Percentiles rank a stretch among this genome's conserved stretches.
Evolutionary conservation across 2,888 invertebrate genomes (phyloP).

Genomic region (Drosophila fulvimacula): DNA sequence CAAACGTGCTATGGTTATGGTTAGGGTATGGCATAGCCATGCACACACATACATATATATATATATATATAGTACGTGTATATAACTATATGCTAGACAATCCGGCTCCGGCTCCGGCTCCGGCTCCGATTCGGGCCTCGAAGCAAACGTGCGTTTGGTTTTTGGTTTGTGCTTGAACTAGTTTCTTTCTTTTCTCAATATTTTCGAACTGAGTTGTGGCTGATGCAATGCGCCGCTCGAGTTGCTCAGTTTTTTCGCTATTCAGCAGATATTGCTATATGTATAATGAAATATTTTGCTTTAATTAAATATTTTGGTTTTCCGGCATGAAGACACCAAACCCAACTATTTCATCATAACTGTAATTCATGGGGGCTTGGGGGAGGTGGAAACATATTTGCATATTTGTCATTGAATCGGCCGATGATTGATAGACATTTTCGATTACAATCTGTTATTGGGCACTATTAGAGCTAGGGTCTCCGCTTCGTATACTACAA

Average conservation of each 20-base stretch:
- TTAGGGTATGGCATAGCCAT: background rate
- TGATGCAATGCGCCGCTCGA: conserved; percentile 42
- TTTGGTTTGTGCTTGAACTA: conserved; percentile 54
- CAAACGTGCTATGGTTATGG: background rate
- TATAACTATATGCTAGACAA: conserved; percentile 8
- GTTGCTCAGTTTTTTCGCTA: conserved; percentile 29
- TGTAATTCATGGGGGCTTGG: background rate
- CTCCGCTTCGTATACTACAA: background rate
- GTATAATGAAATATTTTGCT: conserved; percentile 7
- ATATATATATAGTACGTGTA: background rate
- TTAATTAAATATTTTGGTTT: conserved; percentile 17
- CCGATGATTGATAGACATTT: conserved; percentile 8
- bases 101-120: conserved; percentile 39
- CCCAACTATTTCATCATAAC: conserved; percentile 42
- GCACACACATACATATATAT: background rate
- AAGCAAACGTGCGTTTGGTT: conserved; percentile 8
- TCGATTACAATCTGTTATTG: conserved; percentile 18
- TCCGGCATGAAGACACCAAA: conserved; percentile 38
- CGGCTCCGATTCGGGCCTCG: conserved; percentile 31
- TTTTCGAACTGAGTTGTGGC: conserved; percentile 28
- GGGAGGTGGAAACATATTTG: background rate
- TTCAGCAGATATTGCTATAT: conserved; percentile 7
- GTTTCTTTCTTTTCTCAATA: conserved; percentile 26
- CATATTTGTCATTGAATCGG: conserved; percentile 8
- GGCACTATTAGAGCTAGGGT: background rate